Base-by-base conservation (phyloP, 2,888 invertebrate genomes). In the Papilio gigon region DNA sequence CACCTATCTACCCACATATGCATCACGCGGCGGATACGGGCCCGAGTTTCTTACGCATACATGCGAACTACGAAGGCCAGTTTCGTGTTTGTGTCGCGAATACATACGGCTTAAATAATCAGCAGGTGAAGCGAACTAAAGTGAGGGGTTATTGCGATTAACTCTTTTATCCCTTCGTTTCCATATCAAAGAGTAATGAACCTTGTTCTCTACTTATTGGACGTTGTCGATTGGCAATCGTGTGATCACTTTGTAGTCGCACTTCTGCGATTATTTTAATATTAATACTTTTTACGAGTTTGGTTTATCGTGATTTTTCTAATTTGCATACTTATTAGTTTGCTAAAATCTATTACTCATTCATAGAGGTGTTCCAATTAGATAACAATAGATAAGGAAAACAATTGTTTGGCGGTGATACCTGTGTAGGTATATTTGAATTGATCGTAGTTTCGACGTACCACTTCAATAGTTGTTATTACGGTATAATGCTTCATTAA, bases 131-230 rank as follows among this genome's bases (percentile, higher is more conserved):
- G 89, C 87, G 84, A 88, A 88, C 85, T 88, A 87, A 90, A 88
- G 88, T 85, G 86, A 91, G 89, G 92, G 91, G 92, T 87, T 90
- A 90, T 89, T 88, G 87, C 89, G 91, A 90, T 90, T 90, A 90
- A 90, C 90, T 90, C 89, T 89, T 91, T 92, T 90, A 90, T 92
- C 89, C 91, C 89, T 87, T 90, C 88, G 90, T 90, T 90, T 90
- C 88, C 88, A 90, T 90, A 89, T 89, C 87, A 90, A 91, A 90
- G 90, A 91, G 89, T 91, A 92, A 90, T 90, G 90, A 91, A 92
- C 90, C 90, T 90, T 89, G 87, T 89, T 89, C 83, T 69, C 33
- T 84, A 83, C 85, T 56, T 88, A 87, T 85, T 88, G 85, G 85
- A 84, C 82, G 79, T 79, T 84, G 84, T 83, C 85, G 85, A 88